A percentile compares a stretch with the other conserved stretches of the same genome.
Conservation (phyloP, 2,113 vertebrate species). For the Telmatochromis bifrenatus region DNA sequence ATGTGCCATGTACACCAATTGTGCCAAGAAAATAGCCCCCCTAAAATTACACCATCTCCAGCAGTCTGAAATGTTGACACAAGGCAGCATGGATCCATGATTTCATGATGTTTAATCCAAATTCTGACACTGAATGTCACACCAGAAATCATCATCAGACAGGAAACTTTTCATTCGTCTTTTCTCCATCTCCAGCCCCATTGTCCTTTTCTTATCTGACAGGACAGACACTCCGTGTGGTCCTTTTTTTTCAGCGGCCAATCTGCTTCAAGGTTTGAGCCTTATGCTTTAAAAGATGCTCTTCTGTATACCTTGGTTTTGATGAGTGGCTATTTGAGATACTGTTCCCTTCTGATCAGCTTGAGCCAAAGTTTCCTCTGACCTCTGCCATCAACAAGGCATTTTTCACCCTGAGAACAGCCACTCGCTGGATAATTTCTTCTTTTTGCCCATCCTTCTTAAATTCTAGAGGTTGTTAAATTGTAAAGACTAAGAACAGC, state of each 20-base stretch:
- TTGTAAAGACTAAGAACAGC: accelerated
- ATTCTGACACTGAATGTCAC: not conserved
- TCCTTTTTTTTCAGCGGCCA: accelerated
- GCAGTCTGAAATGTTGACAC: not conserved
- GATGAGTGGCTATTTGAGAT: not conserved
- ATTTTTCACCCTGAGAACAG: not conserved
- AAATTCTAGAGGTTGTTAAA: not conserved
- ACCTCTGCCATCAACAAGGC: not conserved
- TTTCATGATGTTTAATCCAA: not conserved
- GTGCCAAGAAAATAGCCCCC: not conserved
- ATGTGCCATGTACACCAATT: not conserved
- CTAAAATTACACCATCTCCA: not conserved
- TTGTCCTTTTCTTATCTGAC: not conserved
- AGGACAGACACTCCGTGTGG: not conserved
- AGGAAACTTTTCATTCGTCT: not conserved
- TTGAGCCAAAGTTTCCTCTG: not conserved
- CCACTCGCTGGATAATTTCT: not conserved
- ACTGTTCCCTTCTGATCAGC: not conserved
- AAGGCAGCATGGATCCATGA: not conserved
- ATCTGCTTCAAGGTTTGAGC: not conserved
- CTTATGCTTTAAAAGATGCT: not conserved
- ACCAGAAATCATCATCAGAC: not conserved
- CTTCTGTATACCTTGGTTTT: not conserved
- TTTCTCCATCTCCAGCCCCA: not conserved
- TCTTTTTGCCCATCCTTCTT: not conserved